phyloP scores from a whole-genome alignment of 2,888 invertebrate species.

The Salticus scenicus region DNA sequence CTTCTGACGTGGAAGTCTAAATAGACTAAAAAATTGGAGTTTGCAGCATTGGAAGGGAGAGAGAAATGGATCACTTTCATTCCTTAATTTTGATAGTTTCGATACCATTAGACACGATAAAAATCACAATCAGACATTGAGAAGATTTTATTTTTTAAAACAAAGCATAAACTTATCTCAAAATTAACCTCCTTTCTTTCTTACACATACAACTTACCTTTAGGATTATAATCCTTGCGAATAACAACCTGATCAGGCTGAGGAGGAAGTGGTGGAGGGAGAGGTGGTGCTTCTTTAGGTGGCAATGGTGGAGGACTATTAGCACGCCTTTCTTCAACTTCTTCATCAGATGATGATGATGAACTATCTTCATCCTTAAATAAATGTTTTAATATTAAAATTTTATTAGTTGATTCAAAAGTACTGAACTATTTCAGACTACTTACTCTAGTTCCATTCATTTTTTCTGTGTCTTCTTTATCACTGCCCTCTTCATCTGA shows the following conservation, averaged over 20 bases:
- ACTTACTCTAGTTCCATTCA: conserved; percentile 43
- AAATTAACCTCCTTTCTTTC: no score
- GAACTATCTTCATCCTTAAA: conserved; percentile 86
- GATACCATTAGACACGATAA: no score
- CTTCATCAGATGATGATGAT: conserved; percentile 82
- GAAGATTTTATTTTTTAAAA: no score
- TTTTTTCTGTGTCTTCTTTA: conserved; percentile 40
- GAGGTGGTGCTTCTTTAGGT: conserved; percentile 74
- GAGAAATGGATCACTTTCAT: no score
- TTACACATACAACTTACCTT: no score
- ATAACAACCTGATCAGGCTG: conserved; percentile 95
- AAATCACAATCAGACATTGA: no score
- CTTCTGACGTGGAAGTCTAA: no score
- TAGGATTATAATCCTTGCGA: conserved; percentile 97
- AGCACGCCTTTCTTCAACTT: conserved; percentile 77
- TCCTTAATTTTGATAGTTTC: no score
- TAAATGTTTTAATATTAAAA: not conserved
- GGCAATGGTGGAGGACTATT: conserved; percentile 69
- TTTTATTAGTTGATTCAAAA: not conserved
- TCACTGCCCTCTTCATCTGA: conserved; percentile 79
- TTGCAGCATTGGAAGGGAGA: no score
- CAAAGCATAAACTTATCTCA: no score
- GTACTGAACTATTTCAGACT: not conserved
- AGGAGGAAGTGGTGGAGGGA: conserved; percentile 78
- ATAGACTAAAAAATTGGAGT: no score